Percentiles rank a stretch among this genome's conserved stretches.
Evolutionary conservation across 2,797 vertebrate genomes (phyloP).

Genomic region (Phataginus tetradactyla): DNA sequence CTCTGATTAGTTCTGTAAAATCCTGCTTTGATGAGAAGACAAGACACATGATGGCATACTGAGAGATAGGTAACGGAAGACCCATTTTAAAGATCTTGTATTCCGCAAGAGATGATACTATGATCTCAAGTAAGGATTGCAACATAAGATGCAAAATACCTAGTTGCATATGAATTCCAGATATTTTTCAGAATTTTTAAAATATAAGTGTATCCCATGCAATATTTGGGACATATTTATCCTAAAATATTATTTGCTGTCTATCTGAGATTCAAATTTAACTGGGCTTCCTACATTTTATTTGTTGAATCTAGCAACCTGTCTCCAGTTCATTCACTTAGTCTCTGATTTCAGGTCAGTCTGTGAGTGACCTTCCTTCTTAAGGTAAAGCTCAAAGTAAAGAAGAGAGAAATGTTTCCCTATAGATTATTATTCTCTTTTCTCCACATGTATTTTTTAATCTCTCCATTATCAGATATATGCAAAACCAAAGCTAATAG

Average conservation of each 20-base stretch:
- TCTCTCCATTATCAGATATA: not conserved
- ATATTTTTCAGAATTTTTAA: not conserved
- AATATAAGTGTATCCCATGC: not conserved
- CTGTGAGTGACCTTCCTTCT: not conserved
- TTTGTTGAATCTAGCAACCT: not conserved
- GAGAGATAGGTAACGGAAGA: not conserved
- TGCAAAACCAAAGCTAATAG: not conserved
- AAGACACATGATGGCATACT: not conserved
- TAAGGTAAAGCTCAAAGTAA: not conserved
- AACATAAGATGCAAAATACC: not conserved
- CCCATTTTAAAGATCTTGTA: not conserved
- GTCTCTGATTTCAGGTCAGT: not conserved
- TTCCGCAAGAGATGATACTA: not conserved
- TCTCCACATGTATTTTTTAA: not conserved
- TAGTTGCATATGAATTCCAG: not conserved
- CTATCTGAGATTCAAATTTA: not conserved
- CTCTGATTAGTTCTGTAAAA: not conserved
- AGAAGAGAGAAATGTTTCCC: not conserved
- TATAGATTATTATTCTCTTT: not conserved
- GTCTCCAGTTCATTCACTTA: not conserved
- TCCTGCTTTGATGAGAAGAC: not conserved
- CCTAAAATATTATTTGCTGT: not conserved
- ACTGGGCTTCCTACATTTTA: not conserved
- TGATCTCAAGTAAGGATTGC: not conserved
- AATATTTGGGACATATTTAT: not conserved